A percentile compares a stretch with the other conserved stretches of the same genome.
Evolutionary conservation across 2,113 vertebrate species (phyloP).

Genomic region (Hemiscyllium ocellatum): DNA sequence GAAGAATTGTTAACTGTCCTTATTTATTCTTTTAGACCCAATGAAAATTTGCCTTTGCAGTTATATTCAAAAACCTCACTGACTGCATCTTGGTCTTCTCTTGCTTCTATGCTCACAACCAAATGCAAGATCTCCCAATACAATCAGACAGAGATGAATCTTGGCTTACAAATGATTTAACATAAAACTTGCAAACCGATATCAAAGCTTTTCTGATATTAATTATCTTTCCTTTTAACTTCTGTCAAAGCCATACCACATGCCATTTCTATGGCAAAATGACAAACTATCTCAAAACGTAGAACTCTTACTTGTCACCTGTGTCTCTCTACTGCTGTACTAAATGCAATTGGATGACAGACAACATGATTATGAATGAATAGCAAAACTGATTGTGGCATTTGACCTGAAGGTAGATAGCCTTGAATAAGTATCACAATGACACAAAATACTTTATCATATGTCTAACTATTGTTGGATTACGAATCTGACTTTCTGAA

Average conservation of each 20-base stretch:
- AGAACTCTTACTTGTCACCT: background rate
- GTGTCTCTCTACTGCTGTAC: too few relatives aligned
- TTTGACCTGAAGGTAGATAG: background rate
- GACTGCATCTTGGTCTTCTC: background rate
- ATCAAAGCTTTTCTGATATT: background rate
- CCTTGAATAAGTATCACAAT: background rate
- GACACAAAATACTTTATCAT: background rate
- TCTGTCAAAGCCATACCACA: background rate
- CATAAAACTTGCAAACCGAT: background rate
- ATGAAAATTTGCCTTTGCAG: background rate
- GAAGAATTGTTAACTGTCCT: background rate
- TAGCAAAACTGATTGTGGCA: background rate
- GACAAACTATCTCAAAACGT: background rate
- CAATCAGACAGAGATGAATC: background rate
- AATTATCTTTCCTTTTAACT: background rate
- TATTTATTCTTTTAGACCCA: background rate
- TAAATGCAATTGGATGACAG: background rate
- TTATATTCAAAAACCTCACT: background rate
- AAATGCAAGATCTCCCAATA: background rate
- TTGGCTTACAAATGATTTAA: background rate
- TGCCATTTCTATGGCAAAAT: background rate
- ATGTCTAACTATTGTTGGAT: background rate
- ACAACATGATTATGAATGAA: background rate
- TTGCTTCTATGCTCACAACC: background rate
- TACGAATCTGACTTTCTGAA: background rate